Base-by-base conservation (phyloP, 2,888 invertebrate species). In the Xylota segnis region DNA sequence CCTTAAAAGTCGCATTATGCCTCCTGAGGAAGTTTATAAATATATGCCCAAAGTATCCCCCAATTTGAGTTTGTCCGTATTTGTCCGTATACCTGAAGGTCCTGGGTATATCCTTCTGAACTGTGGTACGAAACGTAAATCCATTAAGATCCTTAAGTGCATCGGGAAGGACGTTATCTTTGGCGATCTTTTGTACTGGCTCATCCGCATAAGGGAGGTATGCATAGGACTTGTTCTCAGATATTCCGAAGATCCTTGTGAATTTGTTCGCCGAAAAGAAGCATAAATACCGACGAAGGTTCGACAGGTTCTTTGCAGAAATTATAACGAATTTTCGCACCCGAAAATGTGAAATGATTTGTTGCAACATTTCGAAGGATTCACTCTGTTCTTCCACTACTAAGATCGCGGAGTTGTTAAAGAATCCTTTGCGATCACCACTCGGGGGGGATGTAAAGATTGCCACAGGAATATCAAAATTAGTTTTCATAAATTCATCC, bases 1-100 rank as follows among this genome's bases (percentile, higher is more conserved):
- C 82, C 70, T 14, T 29, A 4, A 61, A 71, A 3, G 63, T 78
- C 5, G 75, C 81, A 68, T 81, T 81, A 29, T 75, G 68, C 45
- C 29, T 75, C 1, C 34, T 23, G 0, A 81, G 6, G 16, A 75
- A 81, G 7, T 5, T 12, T 2, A 75, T 0, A 66, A 70, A 54
- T 6, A 71, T 12, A 10, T 78, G 54, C 0, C 32, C 77, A 23
- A 52, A 32, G 45, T 43, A 43, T n/a, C 77, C 77, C 3, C 77
- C 70, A 6, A 78, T 47, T 27, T 6, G 10, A 4, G 7, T 14
- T 2, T 16, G 6, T 27, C 54, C 63, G 0, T 70, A 4, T 14
- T 32, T n/a, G 2, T 27, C 27, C 12, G 23, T 18, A 9, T 70
- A 71, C 32, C 43, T 34, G 70, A 63, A 71, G 0, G 45, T n/a